phyloP scores from a whole-genome alignment of 2,797 vertebrate genomes.

The Acropternis orthonyx region DNA sequence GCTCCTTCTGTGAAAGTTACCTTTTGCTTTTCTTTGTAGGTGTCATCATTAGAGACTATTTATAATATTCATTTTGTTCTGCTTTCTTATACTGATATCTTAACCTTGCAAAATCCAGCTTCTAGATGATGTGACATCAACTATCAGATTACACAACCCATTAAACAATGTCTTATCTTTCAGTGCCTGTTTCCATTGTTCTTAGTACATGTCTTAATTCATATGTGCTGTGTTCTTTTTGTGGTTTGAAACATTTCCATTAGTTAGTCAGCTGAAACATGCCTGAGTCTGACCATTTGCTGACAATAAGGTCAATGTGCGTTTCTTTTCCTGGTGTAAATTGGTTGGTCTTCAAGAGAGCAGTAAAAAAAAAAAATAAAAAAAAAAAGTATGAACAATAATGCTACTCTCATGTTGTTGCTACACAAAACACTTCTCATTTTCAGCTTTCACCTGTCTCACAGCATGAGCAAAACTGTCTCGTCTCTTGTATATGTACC shows the following conservation, averaged over 20 bases:
- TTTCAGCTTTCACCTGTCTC: neutral
- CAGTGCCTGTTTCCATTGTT: constrained; percentile 32
- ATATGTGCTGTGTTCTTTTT: neutral
- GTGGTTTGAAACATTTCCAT: neutral
- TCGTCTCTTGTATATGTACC: neutral
- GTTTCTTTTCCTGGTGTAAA: neutral
- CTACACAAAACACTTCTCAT: neutral
- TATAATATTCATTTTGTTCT: neutral
- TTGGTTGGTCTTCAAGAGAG: neutral
- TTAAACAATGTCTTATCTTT: constrained; percentile 52
- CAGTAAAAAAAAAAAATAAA: neutral
- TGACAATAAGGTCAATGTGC: neutral
- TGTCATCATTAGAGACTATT: neutral
- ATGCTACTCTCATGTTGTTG: neutral
- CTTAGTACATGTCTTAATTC: neutral
- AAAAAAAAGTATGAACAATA: neutral
- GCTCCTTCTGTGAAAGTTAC: neutral
- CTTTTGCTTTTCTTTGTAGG: neutral
- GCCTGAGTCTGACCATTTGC: neutral
- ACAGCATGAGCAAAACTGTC: neutral
- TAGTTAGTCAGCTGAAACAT: neutral
- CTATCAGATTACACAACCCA: constrained; percentile 22
- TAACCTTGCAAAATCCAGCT: constrained; percentile 24
- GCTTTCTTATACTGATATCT: neutral
- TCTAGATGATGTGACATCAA: neutral